Base-by-base conservation (phyloP, 1,140 invertebrate species). In the Bathynomus jamesi region DNA sequence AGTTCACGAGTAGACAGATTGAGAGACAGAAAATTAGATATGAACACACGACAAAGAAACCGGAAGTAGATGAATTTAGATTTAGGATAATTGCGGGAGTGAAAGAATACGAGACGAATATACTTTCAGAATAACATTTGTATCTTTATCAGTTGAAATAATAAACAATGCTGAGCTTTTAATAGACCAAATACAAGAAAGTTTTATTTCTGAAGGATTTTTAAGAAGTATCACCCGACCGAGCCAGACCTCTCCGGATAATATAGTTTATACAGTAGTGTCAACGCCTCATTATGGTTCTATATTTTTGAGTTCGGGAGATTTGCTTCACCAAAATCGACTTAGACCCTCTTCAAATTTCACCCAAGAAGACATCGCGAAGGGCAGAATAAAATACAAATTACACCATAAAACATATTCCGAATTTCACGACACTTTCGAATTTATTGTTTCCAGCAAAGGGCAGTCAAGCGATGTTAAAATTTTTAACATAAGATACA, bases 41-140 rank as follows among this genome's bases (percentile, higher is more conserved):
- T 80, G 83, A 88, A 75, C 91, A 93, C 81, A 87, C 86, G 29
- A 83, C 84, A 28, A 89, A 88, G 32, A 87, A 86, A 61, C 89
- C 91, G 0, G 83, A 84, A 53, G 87, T 90, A 73, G 94, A 96
- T 81, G 88, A 89, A 79, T 95, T 95, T 80, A 91, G 90, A 85
- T 92, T 91, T 81, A 86, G 87, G 81, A 89, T 89, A 27, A 88
- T 87, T 2, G 83, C 88, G 69, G 85, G 87, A 76, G 84, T 87
- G 73, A 84, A 86, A 78, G 83, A 85, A 79, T 87, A 87, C 80
- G 82, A 86, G 67, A 85, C 86, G 71, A 80, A 0, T 93, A 91
- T 81, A 89, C 91, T 75, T 96, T 97, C 83, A 85, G 88, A 72
- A 86, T 96, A 25, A 90, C 87, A 0, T 94, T 96, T 80, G 91